Evolutionary conservation across 2,797 vertebrate genomes (phyloP), one percentile per base, ranked within the genome.

Genomic region (Semotilus atromaculatus): DNA sequence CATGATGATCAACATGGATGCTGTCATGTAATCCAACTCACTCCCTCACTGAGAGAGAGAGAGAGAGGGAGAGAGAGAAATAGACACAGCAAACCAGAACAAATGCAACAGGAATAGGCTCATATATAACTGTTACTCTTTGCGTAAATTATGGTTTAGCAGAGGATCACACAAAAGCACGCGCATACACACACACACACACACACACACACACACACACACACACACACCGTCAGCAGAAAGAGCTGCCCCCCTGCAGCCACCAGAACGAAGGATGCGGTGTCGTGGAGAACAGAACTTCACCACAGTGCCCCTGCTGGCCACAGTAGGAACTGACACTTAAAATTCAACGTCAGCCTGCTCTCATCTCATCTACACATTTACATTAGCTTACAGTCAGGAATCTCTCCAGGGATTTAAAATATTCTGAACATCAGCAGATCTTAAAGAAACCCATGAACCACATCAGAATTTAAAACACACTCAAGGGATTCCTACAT

Each of bases 251-350:
- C 86, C 96, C 95, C 88, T 95, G 95, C 90, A 96, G 96, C 97
- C 97, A 98, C 97, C 97, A 98, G 94, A 98, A 97, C 75, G 95
- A 94, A 13, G 97, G 97, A 75, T 96, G 96, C 74, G 96, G 95
- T 11, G 95, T 95, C 94, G 94, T 96, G 87, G 97, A 97, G 95
- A 93, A 95, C 90, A 97, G 95, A 90, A 97, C 92, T 86, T 89
- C 93, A 88, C 94, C 95, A 94, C 96, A 97, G 93, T 91, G 91
- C 87, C 92, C 95, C 97, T 96, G 96, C 92, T 93, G 94, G 90
- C 93, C 91, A 93, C 87, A 92, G 29, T 83, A 45, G 55, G 86
- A 90, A 89, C 68, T 68, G 29, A 72, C 53, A 75, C 66, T 86
- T 88, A 68, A 83, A 6, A 83, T 67, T 84, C 55, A 51, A n/a